Base-by-base conservation (phyloP, 2,797 vertebrate genomes). In the Pampus argenteus region DNA sequence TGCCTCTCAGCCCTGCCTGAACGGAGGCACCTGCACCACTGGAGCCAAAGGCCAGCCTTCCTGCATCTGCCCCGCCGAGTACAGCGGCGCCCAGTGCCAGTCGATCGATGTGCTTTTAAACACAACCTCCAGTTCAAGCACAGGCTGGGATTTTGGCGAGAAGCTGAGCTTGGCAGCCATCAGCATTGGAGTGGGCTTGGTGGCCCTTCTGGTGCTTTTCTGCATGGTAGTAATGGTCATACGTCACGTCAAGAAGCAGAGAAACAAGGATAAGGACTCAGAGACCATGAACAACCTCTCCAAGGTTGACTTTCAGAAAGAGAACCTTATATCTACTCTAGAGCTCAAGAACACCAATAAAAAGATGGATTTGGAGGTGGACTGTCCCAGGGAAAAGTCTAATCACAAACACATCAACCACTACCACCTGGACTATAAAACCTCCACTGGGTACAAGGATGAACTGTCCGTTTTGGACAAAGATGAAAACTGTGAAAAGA, bases 261-360 rank as follows among this genome's bases (percentile, higher is more conserved):
- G 94, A 0, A 74, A 62, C 26, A 69, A 72, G 3, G 93, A 96
- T 11, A 94, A 91, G n/a, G 90, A 92, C 77, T 91, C 94, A 3
- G 95, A 97, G 81, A 94, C 96, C 14, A 99, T 99, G 96, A 99
- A 99, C 95, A 99, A 99, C 90, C 82, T 96, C 67, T 96, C 91
- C 60, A 92, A 91, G 78, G 81, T 93, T 0, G 95, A 99, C 85
- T 96, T 97, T 84, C 98, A 99, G 92, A 98, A 95, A 85, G 98
- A 98, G 90, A 99, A 99, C 88, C 94, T 99, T 74, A 97, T 98
- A 83, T 96, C 97, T 6, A 94, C 96, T 0, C 92, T 96, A 23
- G 98, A 99, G 84, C 94, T 98, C 48, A 99, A 99, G 90, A 99
- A 99, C 91, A 99, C 95, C 71, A 99, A 99, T 87, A 99, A 98